Evolutionary conservation across 1,140 invertebrate genomes (phyloP), one percentile per base, ranked within the genome.

Genomic region (Thaumatotibia leucotreta): DNA sequence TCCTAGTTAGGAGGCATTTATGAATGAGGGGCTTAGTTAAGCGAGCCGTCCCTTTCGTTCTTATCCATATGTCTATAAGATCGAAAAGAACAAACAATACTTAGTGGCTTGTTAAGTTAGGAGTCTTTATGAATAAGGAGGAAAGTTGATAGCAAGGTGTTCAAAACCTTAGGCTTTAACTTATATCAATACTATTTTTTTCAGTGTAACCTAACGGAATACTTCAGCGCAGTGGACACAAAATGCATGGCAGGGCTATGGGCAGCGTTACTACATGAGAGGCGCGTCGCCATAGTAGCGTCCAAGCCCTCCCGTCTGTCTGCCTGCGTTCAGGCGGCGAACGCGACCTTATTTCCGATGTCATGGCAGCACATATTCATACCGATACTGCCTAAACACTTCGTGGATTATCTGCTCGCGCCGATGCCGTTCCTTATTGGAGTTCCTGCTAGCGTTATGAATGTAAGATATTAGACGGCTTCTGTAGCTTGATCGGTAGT

Each of bases 341-440:
- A 98, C 84, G 94, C 96, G 66, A 94, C 99, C 29, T 94, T 99
- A 27, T 99, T 98, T 91, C 98, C 98, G 3, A 98, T 99, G 97
- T 95, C 96, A 73, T 99, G 98, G 98, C 98, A 99, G 87, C 97
- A 99, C 80, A 97, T 99, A 79, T 99, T 97, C 83, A 99, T 99
- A 86, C 98, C 98, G 27, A 95, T 98, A 70, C 86, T 99, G 69
- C 98, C 98, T 14, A 92, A 94, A 76, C 94, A 95, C 74, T 93
- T 99, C 33, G 94, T 97, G 66, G 98, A 99, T 90, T 98, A 98
- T 92, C 92, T 99, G 68, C 92, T 95, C 72, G 97, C 97, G 6
- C 97, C 97, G 0, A 98, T 98, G 97, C 98, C 98, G 65, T 99
- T 97, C 92, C 91, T 99, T 8, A 98, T 99, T 82, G 98, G 98